Evolutionary conservation across 2,888 invertebrate genomes (phyloP).

Genomic region (Dicyrtomina minuta): DNA sequence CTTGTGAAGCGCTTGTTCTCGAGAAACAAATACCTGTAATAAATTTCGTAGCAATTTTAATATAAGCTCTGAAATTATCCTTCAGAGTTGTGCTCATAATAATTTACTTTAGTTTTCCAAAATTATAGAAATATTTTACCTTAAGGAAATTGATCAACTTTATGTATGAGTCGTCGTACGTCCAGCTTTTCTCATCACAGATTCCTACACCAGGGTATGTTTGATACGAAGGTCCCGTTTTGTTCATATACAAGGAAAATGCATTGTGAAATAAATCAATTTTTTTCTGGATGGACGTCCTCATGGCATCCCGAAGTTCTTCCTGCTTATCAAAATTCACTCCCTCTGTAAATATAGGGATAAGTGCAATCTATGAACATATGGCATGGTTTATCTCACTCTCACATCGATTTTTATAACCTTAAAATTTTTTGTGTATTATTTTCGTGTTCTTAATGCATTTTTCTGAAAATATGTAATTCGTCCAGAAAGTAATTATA

Average conservation of each 20-base stretch:
- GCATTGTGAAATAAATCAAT: slow-evolving; percentile 35
- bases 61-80: too few relatives aligned
- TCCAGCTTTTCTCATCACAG: slow-evolving; percentile 28
- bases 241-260: slow-evolving; percentile 9
- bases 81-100: too few relatives aligned
- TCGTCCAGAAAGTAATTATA: not conserved
- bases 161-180: slow-evolving; percentile 14
- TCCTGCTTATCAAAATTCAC: not conserved
- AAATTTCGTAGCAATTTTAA: not conserved
- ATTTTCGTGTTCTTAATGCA: too few relatives aligned
- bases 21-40: slow-evolving; percentile 32
- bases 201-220: slow-evolving; percentile 26
- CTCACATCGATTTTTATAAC: too few relatives aligned
- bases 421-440: slow-evolving; percentile 7
- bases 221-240: slow-evolving; percentile 23
- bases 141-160: slow-evolving; percentile 37
- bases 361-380: too few relatives aligned
- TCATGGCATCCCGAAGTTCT: not conserved
- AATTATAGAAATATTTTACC: slow-evolving; percentile 4
- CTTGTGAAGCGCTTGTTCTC: slow-evolving; percentile 29
- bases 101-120: not conserved
- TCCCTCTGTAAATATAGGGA: slow-evolving; percentile 17
- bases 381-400: too few relatives aligned
- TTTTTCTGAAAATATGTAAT: not conserved
- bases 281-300: slow-evolving; percentile 4